phyloP scores from a whole-genome alignment of 1,140 invertebrate species.

The Bombus pascuorum region DNA sequence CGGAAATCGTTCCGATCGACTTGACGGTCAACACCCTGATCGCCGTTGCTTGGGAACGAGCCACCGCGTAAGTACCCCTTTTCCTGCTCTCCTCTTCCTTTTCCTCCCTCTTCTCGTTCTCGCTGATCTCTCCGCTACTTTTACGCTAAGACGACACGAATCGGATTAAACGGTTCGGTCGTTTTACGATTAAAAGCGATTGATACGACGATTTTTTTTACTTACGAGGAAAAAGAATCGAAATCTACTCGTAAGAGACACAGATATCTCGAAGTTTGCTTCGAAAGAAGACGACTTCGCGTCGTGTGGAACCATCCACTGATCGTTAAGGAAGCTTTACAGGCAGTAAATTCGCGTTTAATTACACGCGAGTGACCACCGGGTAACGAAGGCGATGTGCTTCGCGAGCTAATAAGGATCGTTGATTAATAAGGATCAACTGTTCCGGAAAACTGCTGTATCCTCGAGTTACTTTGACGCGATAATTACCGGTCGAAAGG shows the following conservation, averaged over 20 bases:
- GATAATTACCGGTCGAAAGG: neutral
- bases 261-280: neutral
- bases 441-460: neutral
- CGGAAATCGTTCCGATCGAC: constrained; percentile 72
- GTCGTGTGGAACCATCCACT: neutral
- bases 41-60: constrained; percentile 70
- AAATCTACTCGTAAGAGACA: neutral
- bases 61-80: constrained; percentile 28
- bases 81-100: neutral
- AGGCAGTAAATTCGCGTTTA: neutral
- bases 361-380: constrained; percentile 3
- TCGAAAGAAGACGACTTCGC: too few relatives aligned
- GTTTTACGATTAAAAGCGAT: too few relatives aligned
- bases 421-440: neutral
- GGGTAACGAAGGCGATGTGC: neutral
- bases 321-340: constrained; percentile 1
- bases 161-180: neutral
- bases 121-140: neutral
- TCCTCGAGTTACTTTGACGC: neutral
- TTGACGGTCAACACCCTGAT: constrained; percentile 71
- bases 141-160: neutral
- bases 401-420: neutral
- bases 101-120: too few relatives aligned
- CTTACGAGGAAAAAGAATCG: neutral
- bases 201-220: neutral